A percentile compares a stretch with the other conserved stretches of the same genome.
Conservation (phyloP, 2,113 vertebrate species). For the Microcebus lehilahytsara region DNA sequence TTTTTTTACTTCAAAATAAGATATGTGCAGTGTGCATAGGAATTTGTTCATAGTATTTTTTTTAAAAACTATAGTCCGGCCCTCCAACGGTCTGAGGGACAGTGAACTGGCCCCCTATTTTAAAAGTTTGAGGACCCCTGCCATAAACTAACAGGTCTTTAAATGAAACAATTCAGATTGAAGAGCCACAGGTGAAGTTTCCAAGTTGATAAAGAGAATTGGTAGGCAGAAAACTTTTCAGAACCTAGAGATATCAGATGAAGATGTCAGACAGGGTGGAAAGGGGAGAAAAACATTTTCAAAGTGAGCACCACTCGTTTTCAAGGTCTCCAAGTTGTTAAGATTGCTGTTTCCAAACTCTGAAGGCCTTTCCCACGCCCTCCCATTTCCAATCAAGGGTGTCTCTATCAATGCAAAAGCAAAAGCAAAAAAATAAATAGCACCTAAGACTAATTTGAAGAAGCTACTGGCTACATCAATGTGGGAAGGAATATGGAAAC, state of each 20-base stretch:
- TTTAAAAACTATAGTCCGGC: too few relatives aligned
- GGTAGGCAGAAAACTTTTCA: too few relatives aligned
- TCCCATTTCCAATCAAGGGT: rapidly evolving
- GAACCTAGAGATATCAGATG: too few relatives aligned
- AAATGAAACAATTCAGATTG: background rate
- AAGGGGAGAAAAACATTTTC: rapidly evolving
- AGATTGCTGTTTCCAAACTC: background rate
- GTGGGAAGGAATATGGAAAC: rapidly evolving
- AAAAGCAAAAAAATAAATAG: too few relatives aligned
- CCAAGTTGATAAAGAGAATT: background rate
- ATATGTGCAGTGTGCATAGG: too few relatives aligned
- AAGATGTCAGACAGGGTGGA: background rate
- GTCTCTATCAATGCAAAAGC: too few relatives aligned
- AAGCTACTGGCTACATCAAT: rapidly evolving
- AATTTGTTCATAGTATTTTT: too few relatives aligned
- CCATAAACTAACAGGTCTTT: background rate
- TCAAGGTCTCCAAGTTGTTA: rapidly evolving
- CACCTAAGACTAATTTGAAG: too few relatives aligned
- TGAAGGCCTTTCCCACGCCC: rapidly evolving
- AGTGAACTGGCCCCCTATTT: too few relatives aligned
- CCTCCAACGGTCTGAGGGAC: too few relatives aligned
- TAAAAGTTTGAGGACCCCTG: too few relatives aligned
- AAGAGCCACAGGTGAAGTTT: background rate
- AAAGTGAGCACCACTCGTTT: rapidly evolving
- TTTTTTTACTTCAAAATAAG: too few relatives aligned